A percentile compares a stretch with the other conserved stretches of the same genome.
phyloP scores from a whole-genome alignment of 2,888 invertebrate genomes.

The Ellobium chinense region DNA sequence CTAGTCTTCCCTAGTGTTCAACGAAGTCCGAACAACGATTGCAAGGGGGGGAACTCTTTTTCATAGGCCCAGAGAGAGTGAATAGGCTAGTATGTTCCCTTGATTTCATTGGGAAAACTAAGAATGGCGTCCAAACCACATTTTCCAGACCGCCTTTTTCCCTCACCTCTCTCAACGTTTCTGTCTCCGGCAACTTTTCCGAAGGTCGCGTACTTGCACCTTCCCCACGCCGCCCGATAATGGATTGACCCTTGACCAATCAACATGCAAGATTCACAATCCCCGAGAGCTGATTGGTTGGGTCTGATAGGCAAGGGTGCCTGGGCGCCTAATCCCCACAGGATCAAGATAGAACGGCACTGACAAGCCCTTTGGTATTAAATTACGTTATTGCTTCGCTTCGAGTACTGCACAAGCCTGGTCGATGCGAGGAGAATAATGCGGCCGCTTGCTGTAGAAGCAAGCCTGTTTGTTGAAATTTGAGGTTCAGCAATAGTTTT shows the following conservation, averaged over 20 bases:
- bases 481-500: no score
- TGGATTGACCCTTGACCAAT: slow-evolving; percentile 54
- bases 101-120: no score
- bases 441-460: not conserved
- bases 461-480: not conserved
- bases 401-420: not conserved
- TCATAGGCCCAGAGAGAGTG: no score
- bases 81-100: no score
- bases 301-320: slow-evolving; percentile 28
- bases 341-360: not conserved
- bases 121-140: no score
- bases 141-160: no score
- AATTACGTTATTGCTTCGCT: slow-evolving; percentile 10
- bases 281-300: slow-evolving; percentile 61
- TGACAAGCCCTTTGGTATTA: slow-evolving; percentile 4
- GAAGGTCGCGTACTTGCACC: not conserved
- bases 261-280: slow-evolving; percentile 54
- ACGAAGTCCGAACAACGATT: no score
- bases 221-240: slow-evolving; percentile 27
- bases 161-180: no score
- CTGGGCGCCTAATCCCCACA: not conserved
- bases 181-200: not conserved
- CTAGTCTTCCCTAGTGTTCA: no score
- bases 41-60: no score
- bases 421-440: slow-evolving; percentile 6